These are phyloP conservation scores for Diphyllodes magnificus DNA, from an alignment of 2,113 vertebrate genomes.

Conservation along the genomic window DNA sequence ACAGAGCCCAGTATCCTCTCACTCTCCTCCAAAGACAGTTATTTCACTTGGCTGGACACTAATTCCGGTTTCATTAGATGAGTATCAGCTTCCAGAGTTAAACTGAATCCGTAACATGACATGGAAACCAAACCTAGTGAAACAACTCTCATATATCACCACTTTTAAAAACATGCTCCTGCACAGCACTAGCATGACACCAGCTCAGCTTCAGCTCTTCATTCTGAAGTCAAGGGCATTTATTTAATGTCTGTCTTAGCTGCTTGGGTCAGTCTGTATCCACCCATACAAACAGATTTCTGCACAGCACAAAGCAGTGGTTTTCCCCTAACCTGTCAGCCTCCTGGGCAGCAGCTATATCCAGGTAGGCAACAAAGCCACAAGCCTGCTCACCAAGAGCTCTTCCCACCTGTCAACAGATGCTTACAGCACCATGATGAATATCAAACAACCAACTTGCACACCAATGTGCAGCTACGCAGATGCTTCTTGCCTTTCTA, in stretches of 20 bases:
- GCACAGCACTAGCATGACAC: background rate
- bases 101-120: background rate
- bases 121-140: background rate
- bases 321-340: background rate
- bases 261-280: background rate
- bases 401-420: constrained; percentile 55
- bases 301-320: background rate
- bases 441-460: constrained; percentile 43
- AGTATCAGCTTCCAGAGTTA: background rate
- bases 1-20: background rate
- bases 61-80: background rate
- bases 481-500: constrained; percentile 39
- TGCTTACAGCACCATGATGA: constrained; percentile 52
- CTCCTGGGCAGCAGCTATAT: background rate
- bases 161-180: background rate
- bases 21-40: background rate
- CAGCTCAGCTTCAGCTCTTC: background rate
- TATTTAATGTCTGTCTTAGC: background rate
- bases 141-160: background rate
- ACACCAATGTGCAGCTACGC: background rate
- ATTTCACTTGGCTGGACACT: background rate
- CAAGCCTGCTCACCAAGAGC: constrained; percentile 34
- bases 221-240: background rate
- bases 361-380: constrained; percentile 33
- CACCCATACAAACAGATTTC: background rate